These are phyloP conservation scores for Furcula furcula DNA, from an alignment of 2,888 invertebrate genomes.

Conservation along the genomic window DNA sequence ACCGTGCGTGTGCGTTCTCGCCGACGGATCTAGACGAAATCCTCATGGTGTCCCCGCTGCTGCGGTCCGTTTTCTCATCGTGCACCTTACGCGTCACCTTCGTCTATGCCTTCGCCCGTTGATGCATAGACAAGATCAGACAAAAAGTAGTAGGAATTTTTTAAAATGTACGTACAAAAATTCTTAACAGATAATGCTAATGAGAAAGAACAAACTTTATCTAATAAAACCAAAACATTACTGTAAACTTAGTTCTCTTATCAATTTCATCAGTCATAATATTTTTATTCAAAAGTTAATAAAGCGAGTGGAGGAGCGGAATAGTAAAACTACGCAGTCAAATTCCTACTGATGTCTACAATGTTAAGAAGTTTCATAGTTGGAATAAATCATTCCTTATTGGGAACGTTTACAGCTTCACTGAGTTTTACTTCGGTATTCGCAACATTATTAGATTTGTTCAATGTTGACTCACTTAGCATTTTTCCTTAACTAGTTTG, in stretches of 20 bases:
- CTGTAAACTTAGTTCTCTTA: slow-evolving; percentile 4
- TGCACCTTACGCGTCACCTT: too few species aligned
- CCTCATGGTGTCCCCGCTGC: too few species aligned
- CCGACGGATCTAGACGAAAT: too few species aligned
- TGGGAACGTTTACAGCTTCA: slow-evolving; percentile 19
- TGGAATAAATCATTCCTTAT: slow-evolving; percentile 39
- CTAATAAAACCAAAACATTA: not conserved
- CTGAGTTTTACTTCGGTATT: not conserved
- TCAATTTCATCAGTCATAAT: slow-evolving; percentile 13
- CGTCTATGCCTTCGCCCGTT: too few species aligned
- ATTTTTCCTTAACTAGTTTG: too few species aligned
- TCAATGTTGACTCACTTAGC: not conserved
- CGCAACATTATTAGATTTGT: slow-evolving; percentile 2
- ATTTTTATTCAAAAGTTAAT: slow-evolving; percentile 22
- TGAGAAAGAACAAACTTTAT: not conserved
- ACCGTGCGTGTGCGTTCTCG: too few species aligned
- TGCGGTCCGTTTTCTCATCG: too few species aligned
- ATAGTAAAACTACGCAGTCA: slow-evolving; percentile 24
- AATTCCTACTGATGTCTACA: slow-evolving; percentile 23
- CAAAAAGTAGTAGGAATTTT: too few species aligned
- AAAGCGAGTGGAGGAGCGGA: slow-evolving; percentile 16
- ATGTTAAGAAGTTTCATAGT: slow-evolving; percentile 27
- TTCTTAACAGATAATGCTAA: not conserved
- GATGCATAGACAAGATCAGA: too few species aligned
- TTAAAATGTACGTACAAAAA: too few species aligned